Evolutionary conservation across 2,888 invertebrate species (phyloP), one percentile per base, ranked within the genome.

Genomic region (Pardosa pseudoannulata): DNA sequence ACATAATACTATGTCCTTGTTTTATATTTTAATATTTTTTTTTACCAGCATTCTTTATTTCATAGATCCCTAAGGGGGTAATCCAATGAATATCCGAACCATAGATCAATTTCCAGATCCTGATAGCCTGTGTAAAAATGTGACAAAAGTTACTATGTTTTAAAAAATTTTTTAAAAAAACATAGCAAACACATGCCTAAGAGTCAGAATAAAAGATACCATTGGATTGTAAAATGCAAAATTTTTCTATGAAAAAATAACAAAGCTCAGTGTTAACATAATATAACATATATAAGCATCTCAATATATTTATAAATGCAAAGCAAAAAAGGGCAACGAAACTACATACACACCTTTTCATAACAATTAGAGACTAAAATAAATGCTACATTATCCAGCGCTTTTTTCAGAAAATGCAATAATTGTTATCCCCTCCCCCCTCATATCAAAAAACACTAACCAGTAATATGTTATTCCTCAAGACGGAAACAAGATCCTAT

Each of bases 91-190:
- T 72, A 65, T 65, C 72, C 39, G 79, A 41, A 62, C 32, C 46
- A 79, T 41, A 79, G 41, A 72, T 32, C 65, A 79, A 64, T 79
- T 72, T 72, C 72, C 79, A 72, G 31, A 65, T 39, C 64, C 71
- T 72, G 23, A 72, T 29, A 72, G 65, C 79, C 79, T 79, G 65
- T 46, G 32, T 65, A 64, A 72, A 79, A 79, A 79, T 39, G 46
- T 28, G 62, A 31, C 31, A 19, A 29, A 29, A 3, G 65, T 31
- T 31, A 29, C 65, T 29, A 65, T 29, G 31, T 65, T 65, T 28
- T 13, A 65, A 62, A 65, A 29, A 2, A 7, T 62, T 62, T n/a
- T n/a, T n/a, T 23, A 27, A 62, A 28, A 19, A 62, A 11, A 16
- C 46, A 46, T 46, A 46, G 46, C 16, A 46, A 46, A 46, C 46